Base-by-base conservation (phyloP, 2,888 invertebrate genomes). In the Aproaerema taeniolella region DNA sequence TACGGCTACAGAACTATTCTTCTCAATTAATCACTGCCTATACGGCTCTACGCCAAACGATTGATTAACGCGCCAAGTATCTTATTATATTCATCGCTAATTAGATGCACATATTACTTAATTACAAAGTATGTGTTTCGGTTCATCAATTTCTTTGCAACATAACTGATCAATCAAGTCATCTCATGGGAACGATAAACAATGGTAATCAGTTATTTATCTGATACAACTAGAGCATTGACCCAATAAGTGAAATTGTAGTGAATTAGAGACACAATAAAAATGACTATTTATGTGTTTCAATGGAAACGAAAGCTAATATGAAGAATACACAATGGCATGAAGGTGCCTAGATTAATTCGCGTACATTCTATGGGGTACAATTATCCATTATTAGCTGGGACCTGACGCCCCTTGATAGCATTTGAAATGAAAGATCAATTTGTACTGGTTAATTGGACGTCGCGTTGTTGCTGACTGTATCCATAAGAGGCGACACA, bases 291-390 rank as follows among this genome's bases (percentile, higher is more conserved):
- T 51, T 33, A 39, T 41, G 59, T 70, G 76, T 72, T 74, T 72
- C 67, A 60, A 66, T 54, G 58, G 53, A 72, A 72, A 67, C 49
- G 75, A 77, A 76, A 79, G 75, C 67, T 52, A 53, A 72, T 71
- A 67, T 50, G 75, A 77, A 76, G 79, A 75, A 67, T 52, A 53
- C 61, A 61, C 62, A 69, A 67, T 67, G 66, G 62, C 70, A 72
- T 72, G 55, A 66, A 56, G 56, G 60, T 53, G 61, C 61, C 64
- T 61, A 65, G 64, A 65, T 67, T 63, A 62, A 65, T 69, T 63
- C 60, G 56, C 50, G 52, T 59, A 54, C 10, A 34, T 20, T 20
- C n/a, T 9, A 8, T 36, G n/a, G n/a, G n/a, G n/a, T n/a, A n/a
- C n/a, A n/a, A n/a, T n/a, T n/a, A n/a, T n/a, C n/a, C n/a, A 29